Conservation (phyloP, 2,888 invertebrate genomes). For the Pammene aurita region DNA sequence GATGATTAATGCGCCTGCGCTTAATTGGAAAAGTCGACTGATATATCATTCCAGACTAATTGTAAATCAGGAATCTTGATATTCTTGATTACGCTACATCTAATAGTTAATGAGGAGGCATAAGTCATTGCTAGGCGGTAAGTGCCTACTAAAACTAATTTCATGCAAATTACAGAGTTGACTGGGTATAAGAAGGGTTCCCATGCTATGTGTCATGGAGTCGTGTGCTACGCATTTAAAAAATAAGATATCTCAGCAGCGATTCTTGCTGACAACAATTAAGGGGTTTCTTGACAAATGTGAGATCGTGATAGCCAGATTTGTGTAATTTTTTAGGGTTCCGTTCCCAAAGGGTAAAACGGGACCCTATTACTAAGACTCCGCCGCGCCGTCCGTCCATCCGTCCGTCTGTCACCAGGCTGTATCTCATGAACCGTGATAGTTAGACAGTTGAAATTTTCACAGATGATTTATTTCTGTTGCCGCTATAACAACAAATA, state of each 20-base stretch:
- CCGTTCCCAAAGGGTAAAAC: no score
- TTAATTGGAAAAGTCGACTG: constrained; percentile 58
- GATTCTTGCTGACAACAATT: not conserved
- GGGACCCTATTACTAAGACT: no score
- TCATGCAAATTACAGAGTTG: constrained; percentile 11
- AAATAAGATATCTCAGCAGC: not conserved
- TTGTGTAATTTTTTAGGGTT: no score
- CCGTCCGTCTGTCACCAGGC: no score
- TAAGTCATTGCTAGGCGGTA: constrained; percentile 45
- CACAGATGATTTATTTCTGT: no score
- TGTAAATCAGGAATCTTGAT: constrained; percentile 51
- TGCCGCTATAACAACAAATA: no score
- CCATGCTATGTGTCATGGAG: not conserved
- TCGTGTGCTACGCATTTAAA: not conserved
- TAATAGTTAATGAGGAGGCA: constrained; percentile 48
- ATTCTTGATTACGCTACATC: constrained; percentile 55
- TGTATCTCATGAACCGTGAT: no score
- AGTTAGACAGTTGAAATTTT: no score
- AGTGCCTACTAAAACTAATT: constrained; percentile 20
- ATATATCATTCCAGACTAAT: constrained; percentile 49
- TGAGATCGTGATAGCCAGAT: not conserved
- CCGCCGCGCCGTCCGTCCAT: no score
- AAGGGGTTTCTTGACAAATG: not conserved
- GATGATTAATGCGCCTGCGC: constrained; percentile 58
- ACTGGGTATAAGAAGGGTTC: not conserved